phyloP scores from a whole-genome alignment of 1,140 invertebrate species.

The Zaprionus camerounensis region DNA sequence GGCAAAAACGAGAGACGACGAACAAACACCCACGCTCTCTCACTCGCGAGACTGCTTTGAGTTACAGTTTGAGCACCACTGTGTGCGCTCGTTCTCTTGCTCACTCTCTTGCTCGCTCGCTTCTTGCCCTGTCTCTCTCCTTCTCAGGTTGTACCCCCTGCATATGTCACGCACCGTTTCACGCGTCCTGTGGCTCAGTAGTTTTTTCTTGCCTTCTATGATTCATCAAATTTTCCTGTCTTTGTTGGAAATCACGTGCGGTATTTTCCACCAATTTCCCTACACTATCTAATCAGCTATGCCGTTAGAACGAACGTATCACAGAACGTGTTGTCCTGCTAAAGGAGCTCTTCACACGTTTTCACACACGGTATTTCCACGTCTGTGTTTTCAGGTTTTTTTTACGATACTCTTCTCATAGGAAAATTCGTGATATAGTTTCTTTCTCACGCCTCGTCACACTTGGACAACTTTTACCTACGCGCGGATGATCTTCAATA shows the following conservation, averaged over 20 bases:
- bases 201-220: slow-evolving; percentile 44
- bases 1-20: slow-evolving; percentile 12
- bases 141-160: slow-evolving; percentile 3
- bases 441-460: slow-evolving; percentile 78
- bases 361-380: slow-evolving; percentile 71
- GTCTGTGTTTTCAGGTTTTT: slow-evolving; percentile 72
- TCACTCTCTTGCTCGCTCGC: not conserved
- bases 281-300: slow-evolving; percentile 55
- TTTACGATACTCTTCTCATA: slow-evolving; percentile 28
- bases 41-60: slow-evolving; percentile 7
- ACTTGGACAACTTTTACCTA: slow-evolving; percentile 78
- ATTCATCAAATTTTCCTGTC: slow-evolving; percentile 68
- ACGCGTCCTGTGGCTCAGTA: slow-evolving; percentile 39
- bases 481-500: slow-evolving; percentile 68
- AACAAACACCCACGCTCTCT: slow-evolving; percentile 54
- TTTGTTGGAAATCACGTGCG: slow-evolving; percentile 81
- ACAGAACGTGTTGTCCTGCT: slow-evolving; percentile 61
- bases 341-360: slow-evolving; percentile 53
- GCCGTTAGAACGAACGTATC: slow-evolving; percentile 33
- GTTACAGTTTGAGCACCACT: slow-evolving; percentile 54
- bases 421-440: slow-evolving; percentile 62
- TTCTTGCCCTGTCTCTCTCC: slow-evolving; percentile 13
- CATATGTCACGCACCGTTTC: slow-evolving; percentile 49
- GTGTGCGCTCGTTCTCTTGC: not conserved
- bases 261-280: slow-evolving; percentile 75